A percentile compares a stretch with the other conserved stretches of the same genome.
These are phyloP conservation scores for Forpus xanthops DNA, from an alignment of 2,797 vertebrate species.

Conservation along the genomic window DNA sequence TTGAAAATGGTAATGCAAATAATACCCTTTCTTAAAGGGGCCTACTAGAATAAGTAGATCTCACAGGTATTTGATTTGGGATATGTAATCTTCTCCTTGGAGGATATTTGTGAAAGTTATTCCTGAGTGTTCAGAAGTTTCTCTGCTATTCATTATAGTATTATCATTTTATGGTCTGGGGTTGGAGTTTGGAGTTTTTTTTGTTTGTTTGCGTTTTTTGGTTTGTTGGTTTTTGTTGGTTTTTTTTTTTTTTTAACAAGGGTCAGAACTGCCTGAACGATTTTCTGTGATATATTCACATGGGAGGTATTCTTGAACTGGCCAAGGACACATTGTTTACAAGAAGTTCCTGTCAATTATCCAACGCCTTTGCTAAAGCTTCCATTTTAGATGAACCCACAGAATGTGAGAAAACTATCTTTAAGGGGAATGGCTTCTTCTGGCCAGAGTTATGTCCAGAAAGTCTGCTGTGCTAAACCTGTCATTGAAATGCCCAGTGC, in stretches of 20 bases:
- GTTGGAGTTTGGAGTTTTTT: too few species aligned
- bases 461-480: background rate
- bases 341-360: slow-evolving; percentile 60
- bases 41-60: background rate
- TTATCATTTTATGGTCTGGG: background rate
- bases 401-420: slow-evolving; percentile 37
- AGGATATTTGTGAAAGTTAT: background rate
- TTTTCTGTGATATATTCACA: slow-evolving; percentile 39
- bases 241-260: background rate
- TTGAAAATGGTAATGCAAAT: background rate
- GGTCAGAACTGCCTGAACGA: background rate
- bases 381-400: slow-evolving; percentile 38
- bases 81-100: background rate
- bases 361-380: slow-evolving; percentile 33
- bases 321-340: slow-evolving; percentile 46
- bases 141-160: slow-evolving; percentile 39
- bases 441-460: background rate
- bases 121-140: background rate
- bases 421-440: slow-evolving; percentile 19
- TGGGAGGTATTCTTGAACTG: slow-evolving; percentile 31
- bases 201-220: background rate
- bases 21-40: background rate
- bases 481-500: background rate
- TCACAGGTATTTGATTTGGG: background rate
- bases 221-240: too few species aligned